Conservation (phyloP, 2,113 vertebrate species). For the Pluvianellus socialis region DNA sequence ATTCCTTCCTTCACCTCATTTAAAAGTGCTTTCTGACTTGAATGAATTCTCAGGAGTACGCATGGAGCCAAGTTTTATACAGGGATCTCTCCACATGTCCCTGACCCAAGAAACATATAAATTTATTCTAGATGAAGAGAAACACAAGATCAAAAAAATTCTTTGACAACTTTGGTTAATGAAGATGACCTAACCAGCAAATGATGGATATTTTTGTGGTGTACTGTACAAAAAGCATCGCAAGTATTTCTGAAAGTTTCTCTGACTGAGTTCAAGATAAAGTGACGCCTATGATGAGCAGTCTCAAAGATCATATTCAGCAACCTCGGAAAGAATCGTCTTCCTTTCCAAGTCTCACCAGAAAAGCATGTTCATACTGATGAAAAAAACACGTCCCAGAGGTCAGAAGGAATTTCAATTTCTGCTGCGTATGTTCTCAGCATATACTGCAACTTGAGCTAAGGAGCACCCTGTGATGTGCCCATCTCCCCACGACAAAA, state of each 20-base stretch:
- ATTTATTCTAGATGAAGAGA: neutral
- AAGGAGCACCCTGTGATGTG: neutral
- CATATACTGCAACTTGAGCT: neutral
- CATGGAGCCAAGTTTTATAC: neutral
- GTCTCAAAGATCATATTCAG: neutral
- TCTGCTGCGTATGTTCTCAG: neutral
- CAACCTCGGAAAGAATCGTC: neutral
- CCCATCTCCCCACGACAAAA: neutral
- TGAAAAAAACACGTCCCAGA: neutral
- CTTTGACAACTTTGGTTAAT: neutral
- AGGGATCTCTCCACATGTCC: neutral
- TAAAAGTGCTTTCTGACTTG: neutral
- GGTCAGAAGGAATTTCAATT: neutral
- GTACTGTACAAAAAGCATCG: neutral
- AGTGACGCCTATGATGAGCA: rapidly evolving
- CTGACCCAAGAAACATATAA: neutral
- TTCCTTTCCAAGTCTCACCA: neutral
- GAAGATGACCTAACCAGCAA: neutral
- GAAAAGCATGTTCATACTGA: neutral
- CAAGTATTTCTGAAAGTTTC: neutral
- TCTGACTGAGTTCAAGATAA: neutral
- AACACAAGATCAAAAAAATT: neutral
- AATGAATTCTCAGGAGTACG: neutral
- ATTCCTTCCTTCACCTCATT: neutral
- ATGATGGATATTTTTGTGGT: neutral